Percentiles rank a stretch among this genome's conserved stretches.
These are phyloP conservation scores for Campaea margaritaria DNA, from an alignment of 2,888 invertebrate species.

Conservation along the genomic window DNA sequence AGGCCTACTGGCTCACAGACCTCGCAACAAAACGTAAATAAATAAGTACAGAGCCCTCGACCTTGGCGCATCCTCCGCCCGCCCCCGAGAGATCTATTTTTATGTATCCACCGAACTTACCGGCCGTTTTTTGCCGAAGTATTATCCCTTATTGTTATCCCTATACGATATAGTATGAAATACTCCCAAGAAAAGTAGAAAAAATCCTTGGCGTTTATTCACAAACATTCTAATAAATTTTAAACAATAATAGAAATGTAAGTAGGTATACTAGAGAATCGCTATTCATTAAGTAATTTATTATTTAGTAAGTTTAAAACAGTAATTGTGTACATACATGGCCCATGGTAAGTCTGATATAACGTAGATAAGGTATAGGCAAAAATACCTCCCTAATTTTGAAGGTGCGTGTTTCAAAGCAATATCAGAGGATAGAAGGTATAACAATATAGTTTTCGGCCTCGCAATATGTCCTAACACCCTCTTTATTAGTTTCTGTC, in stretches of 20 bases:
- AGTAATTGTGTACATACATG: too few relatives aligned
- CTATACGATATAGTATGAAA: not conserved
- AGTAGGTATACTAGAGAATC: too few relatives aligned
- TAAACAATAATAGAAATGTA: too few relatives aligned
- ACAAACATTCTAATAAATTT: too few relatives aligned
- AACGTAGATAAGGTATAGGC: not conserved
- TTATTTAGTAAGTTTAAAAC: too few relatives aligned
- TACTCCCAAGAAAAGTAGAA: too few relatives aligned
- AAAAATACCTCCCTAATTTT: slow-evolving; percentile 27
- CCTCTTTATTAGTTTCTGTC: slow-evolving; percentile 50
- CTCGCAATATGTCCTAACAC: slow-evolving; percentile 41
- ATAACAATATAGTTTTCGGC: slow-evolving; percentile 34
- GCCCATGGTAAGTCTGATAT: too few relatives aligned
- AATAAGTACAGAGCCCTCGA: slow-evolving; percentile 34
- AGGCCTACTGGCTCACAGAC: slow-evolving; percentile 21
- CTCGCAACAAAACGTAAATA: slow-evolving; percentile 30
- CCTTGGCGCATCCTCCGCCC: slow-evolving; percentile 27
- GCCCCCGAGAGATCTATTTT: slow-evolving; percentile 35
- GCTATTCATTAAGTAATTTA: too few relatives aligned
- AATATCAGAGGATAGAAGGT: slow-evolving; percentile 43
- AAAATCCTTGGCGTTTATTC: too few relatives aligned
- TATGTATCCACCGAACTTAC: slow-evolving; percentile 16
- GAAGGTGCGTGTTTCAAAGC: slow-evolving; percentile 50
- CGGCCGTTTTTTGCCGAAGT: slow-evolving; percentile 1
- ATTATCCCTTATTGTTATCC: slow-evolving; percentile 16